These are phyloP conservation scores for Rhadinocentrus ornatus DNA, from an alignment of 2,797 vertebrate species.

Conservation along the genomic window DNA sequence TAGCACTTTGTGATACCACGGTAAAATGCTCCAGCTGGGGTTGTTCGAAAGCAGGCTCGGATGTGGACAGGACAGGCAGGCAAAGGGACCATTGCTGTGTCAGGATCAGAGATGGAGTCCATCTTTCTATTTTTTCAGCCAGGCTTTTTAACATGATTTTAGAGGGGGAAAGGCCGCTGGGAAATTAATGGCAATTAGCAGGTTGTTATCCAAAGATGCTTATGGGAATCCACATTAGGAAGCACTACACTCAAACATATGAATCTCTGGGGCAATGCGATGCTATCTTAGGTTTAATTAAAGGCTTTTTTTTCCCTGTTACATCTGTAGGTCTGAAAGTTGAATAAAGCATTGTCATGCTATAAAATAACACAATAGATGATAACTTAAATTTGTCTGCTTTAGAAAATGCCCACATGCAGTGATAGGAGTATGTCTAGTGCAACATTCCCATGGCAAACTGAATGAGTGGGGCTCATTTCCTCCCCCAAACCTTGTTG, in stretches of 20 bases:
- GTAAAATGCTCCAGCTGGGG: constrained; percentile 25
- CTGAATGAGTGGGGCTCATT: constrained; percentile 57
- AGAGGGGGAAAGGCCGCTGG: neutral
- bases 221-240: constrained; percentile 37
- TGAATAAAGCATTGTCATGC: constrained; percentile 15
- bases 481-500: constrained; percentile 58
- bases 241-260: constrained; percentile 1
- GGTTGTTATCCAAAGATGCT: constrained; percentile 44
- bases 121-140: constrained; percentile 22
- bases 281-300: constrained; percentile 43
- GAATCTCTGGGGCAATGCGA: constrained; percentile 10
- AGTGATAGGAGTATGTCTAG: neutral
- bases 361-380: constrained; percentile 24
- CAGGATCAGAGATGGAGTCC: constrained; percentile 28
- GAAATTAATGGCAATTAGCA: constrained; percentile 55
- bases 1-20: constrained; percentile 3
- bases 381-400: constrained; percentile 29
- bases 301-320: constrained; percentile 18
- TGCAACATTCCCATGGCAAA: constrained; percentile 60
- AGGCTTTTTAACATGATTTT: constrained; percentile 48
- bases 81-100: neutral
- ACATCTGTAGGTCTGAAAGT: constrained; percentile 25
- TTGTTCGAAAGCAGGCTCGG: constrained; percentile 18
- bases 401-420: constrained; percentile 37
- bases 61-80: constrained; percentile 16